A percentile compares a stretch with the other conserved stretches of the same genome.
These are phyloP conservation scores for Biston stratarius DNA, from an alignment of 2,888 invertebrate species.

Conservation along the genomic window DNA sequence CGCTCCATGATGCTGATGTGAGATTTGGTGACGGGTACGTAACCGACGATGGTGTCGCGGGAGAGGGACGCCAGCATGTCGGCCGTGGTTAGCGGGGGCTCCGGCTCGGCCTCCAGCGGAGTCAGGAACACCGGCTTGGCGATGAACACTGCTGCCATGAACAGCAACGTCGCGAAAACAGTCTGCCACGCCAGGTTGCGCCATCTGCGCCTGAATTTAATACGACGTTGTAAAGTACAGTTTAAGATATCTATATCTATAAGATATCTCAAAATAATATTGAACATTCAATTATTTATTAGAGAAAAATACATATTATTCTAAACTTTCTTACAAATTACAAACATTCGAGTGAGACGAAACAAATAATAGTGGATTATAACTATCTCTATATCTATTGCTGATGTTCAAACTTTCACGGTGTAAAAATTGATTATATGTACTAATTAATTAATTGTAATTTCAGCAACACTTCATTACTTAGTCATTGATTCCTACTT, in stretches of 20 bases:
- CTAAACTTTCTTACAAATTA: no score
- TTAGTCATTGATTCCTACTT: no score
- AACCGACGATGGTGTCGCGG: slow-evolving; percentile 62
- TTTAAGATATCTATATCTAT: background rate
- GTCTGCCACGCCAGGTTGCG: slow-evolving; percentile 58
- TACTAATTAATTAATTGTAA: no score
- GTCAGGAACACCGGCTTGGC: slow-evolving; percentile 75
- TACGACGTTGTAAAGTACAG: background rate
- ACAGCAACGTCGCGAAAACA: slow-evolving; percentile 57
- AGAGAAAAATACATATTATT: no score
- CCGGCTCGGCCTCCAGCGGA: slow-evolving; percentile 63
- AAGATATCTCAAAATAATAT: no score
- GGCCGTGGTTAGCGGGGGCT: slow-evolving; percentile 52
- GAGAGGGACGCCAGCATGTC: slow-evolving; percentile 60
- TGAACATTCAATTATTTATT: no score
- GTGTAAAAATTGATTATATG: no score
- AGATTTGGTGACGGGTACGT: slow-evolving; percentile 59
- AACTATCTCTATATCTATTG: no score
- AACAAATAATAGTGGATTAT: no score
- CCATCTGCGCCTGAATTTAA: slow-evolving; percentile 65
- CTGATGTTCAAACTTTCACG: no score
- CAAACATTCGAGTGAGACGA: no score
- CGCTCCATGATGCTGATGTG: slow-evolving; percentile 59
- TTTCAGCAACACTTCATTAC: no score
- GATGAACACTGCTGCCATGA: slow-evolving; percentile 58